Evolutionary conservation across 2,888 invertebrate species (phyloP), one percentile per base, ranked within the genome.

Genomic region (Mimachlamys varia): DNA sequence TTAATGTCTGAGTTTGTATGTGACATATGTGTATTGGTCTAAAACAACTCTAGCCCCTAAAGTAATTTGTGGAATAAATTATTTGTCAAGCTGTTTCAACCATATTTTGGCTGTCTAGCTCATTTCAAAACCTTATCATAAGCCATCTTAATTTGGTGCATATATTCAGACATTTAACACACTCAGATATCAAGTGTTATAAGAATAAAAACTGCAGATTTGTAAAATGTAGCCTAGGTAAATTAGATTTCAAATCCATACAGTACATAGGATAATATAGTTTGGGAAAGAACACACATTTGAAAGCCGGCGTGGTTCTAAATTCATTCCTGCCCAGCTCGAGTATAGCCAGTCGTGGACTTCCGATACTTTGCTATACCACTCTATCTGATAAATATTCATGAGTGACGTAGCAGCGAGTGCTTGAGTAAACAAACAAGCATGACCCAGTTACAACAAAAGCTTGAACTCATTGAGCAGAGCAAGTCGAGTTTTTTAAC

Each of bases 361-460:
- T 76, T 76, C 76, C 76, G 76, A 76, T 76, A 76, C 76, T 76
- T 33, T 33, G 33, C 33, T 76, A 27, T 27, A 27, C 58, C 76
- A 76, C 76, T 33, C 76, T n/a, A 76, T 27, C 76, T 76, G 76
- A 76, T 76, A 76, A 76, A 76, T 76, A 76, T 76, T 76, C 76
- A 76, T 76, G 76, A 27, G 33, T 76, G 76, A 76, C 76, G 76
- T 76, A 76, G 76, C 15, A 33, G 76, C 33, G 12, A 76, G 76
- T 76, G 27, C 33, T 76, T 76, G 76, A 76, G 76, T 76, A 76
- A 76, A 76, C 76, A 76, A 76, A 76, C 76, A 76, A 76, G 76
- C 76, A 27, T 76, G 76, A 76, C 76, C 76, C 76, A 76, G 76
- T 33, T 76, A 76, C 76, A 76, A 76, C 15, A 5, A 62, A 33